Base-by-base conservation (phyloP, 2,888 invertebrate genomes). In the Acleris laterana region DNA sequence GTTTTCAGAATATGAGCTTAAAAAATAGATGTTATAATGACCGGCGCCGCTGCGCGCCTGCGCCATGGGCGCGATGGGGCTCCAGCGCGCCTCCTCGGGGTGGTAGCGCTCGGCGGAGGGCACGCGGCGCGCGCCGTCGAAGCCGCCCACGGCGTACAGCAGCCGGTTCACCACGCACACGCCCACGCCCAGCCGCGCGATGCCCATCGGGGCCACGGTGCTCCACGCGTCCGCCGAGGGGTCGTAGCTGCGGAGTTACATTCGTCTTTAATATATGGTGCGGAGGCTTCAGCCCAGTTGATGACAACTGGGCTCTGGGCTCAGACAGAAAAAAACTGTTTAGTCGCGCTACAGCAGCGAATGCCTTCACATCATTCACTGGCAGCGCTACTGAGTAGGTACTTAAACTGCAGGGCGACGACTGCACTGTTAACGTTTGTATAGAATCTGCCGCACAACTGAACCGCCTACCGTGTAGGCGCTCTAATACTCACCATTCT, bases 41-140 rank as follows among this genome's bases (percentile, higher is more conserved):
- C 97, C 98, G 69, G 98, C 97, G 28, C 98, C 98, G 82, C 97
- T 97, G 68, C 98, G 93, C 6, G 95, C 95, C 32, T 95, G 94
- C 67, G 94, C 93, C 96, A 98, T 97, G 1, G 97, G 91, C 17
- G 96, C 94, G 69, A 98, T 94, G 81, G 95, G 94, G 1, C 95
- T 95, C 98, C 98, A 98, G 76, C 95, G 95, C 83, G 98, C 96
- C 83, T 97, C 96, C 89, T 98, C 98, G 0, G 98, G 98, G 85
- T 98, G 97, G 88, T 98, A 98, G 87, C 98, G 97, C 90, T 98
- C 98, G 1, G 96, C 97, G 44, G 96, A 96, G 73, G 93, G 94
- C 66, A 98, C 93, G 42, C 98, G 94, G 32, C 96, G 93, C 17
- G 93, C 93, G 25, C 98, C 98, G 88, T 98, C 97, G 84, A 96